Base-by-base conservation (phyloP, 1,140 invertebrate genomes). In the Microplitis demolitor region DNA sequence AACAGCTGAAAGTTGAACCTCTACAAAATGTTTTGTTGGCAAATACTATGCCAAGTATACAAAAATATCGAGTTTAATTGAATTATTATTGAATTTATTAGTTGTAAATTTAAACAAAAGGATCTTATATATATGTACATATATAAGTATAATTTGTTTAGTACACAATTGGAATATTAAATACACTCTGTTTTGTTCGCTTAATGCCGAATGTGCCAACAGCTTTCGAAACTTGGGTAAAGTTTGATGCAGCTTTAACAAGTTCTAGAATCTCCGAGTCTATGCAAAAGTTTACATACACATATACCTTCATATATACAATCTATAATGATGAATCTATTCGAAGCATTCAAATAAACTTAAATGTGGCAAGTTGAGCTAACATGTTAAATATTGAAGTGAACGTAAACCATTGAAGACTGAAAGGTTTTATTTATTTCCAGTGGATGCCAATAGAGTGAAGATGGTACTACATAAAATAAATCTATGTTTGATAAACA, bases 181-280 rank as follows among this genome's bases (percentile, higher is more conserved):
- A 24, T 2, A 24, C 24, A 24, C 24, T 24, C 24, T 24, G 24
- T 24, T 24, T 24, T 24, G 24, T 24, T 24, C 24, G 24, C 24
- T 24, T 24, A 45, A 45, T 45, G 4, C 39, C 39, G 39, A 45
- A 45, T 5, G 39, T 45, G 39, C 11, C 39, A 45, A 45, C 39
- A 45, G 4, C 8, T 11, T n/a, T 14, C 13, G 9, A 16, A 60
- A 60, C 16, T 60, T 31, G 4, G 4, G 3, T 14, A 33, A 60
- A 60, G n/a, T 60, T 33, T 60, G 58, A 60, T 31, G 58, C 58
- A 60, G 58, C 58, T 60, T 60, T 60, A 60, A 60, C 58, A 60
- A 60, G 16, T 60, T 60, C 16, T 1, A 60, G 16, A 8, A 31
- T 33, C 8, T 45, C 39, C 39, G 6, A 45, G 39, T 45, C 39